Base-by-base conservation (phyloP, 1,140 invertebrate species). In the Triops longicaudatus region DNA sequence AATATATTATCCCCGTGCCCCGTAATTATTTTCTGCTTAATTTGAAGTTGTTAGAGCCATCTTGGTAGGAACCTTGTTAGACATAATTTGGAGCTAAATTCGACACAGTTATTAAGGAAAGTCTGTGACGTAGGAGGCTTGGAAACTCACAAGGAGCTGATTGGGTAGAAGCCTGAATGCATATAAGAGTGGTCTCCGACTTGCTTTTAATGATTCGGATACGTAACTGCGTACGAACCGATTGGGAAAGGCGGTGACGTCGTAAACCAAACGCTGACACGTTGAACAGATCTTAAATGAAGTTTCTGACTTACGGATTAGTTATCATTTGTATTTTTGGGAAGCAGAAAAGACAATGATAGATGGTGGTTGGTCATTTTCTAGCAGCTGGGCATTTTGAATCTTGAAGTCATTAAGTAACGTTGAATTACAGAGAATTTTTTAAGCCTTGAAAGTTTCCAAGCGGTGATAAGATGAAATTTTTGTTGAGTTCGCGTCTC, bases 251-350 rank as follows among this genome's bases (percentile, higher is more conserved):
- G 50, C 50, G 50, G 50, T 22, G 17, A 63, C 50, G 50, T 63
- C 50, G 22, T 63, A 63, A 63, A 63, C 50, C 50, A 63, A 3
- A 22, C 22, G 17, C 50, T 14, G 50, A 63, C 50, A 63, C 2
- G 50, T 63, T 63, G 50, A 63, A 63, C 50, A 63, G 50, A 63
- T 63, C 50, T 63, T 63, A 63, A 63, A 63, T 63, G 50, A 17
- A 63, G 50, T 63, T 63, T 63, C 50, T 63, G 50, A 63, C 50
- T 63, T 63, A 63, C 17, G 14, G 50, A 63, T 63, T n/a, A 63
- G 10, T 63, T 63, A 63, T 63, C 17, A 63, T 63, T 63, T 63
- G 50, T 63, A 9, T 63, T 63, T 63, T 63, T 63, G 50, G 14
- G 17, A 6, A 5, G 14, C 10, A 22, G 3, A 14, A 63, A n/a